phyloP scores from a whole-genome alignment of 2,797 vertebrate species.

The Molossus alvarezi region DNA sequence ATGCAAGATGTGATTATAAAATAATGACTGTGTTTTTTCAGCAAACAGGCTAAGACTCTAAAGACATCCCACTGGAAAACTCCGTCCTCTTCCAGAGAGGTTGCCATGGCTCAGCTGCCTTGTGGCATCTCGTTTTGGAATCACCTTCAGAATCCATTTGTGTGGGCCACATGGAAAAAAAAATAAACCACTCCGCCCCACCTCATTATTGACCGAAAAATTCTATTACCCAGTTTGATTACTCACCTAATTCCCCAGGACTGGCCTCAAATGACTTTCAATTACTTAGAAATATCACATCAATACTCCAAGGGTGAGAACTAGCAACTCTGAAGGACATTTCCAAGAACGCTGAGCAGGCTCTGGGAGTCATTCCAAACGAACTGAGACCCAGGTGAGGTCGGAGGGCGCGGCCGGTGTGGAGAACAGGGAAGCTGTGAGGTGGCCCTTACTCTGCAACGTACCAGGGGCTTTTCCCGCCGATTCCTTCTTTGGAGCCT shows the following conservation, averaged over 20 bases:
- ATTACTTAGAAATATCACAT: slow-evolving; percentile 73
- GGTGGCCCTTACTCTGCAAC: fast-evolving
- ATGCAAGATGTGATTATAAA: slow-evolving; percentile 84
- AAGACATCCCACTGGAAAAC: slow-evolving; percentile 84
- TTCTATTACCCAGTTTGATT: slow-evolving; percentile 74
- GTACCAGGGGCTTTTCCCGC: neutral
- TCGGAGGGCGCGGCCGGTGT: neutral
- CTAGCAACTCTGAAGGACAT: slow-evolving; percentile 30
- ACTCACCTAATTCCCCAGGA: slow-evolving; percentile 74
- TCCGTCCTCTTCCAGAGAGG: slow-evolving; percentile 47
- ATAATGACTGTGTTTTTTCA: slow-evolving; percentile 85
- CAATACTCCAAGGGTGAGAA: slow-evolving; percentile 17
- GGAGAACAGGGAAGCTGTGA: neutral
- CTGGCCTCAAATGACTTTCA: slow-evolving; percentile 67
- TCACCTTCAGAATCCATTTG: slow-evolving; percentile 76
- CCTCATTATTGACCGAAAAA: slow-evolving; percentile 76
- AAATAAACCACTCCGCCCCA: slow-evolving; percentile 71
- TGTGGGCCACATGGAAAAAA: slow-evolving; percentile 81
- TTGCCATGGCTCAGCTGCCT: slow-evolving; percentile 63
- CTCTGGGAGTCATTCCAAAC: neutral
- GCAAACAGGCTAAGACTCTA: slow-evolving; percentile 82
- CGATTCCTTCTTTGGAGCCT: neutral
- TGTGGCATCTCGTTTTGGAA: slow-evolving; percentile 78
- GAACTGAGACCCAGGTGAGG: neutral
- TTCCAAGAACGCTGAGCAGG: slow-evolving; percentile 55